phyloP scores from a whole-genome alignment of 2,888 invertebrate species.

The Leuctra nigra region DNA sequence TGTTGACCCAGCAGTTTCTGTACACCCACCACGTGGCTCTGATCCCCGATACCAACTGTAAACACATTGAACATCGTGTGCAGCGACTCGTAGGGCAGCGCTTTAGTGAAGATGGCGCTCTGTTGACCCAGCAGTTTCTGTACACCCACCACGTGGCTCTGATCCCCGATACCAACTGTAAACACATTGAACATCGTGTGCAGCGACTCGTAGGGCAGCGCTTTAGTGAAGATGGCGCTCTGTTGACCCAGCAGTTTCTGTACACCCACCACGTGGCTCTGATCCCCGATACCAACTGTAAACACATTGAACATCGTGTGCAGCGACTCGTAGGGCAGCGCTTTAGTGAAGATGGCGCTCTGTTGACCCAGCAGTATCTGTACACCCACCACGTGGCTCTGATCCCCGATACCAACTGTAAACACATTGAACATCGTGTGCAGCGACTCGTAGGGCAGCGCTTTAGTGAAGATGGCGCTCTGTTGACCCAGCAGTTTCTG shows the following conservation, averaged over 20 bases:
- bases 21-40: not conserved
- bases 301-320: not conserved
- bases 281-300: too few relatives aligned
- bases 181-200: not conserved
- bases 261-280: not conserved
- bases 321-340: slow-evolving; percentile 1
- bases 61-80: not conserved
- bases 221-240: slow-evolving; percentile 3
- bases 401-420: too few relatives aligned
- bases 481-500: slow-evolving; percentile 7
- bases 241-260: slow-evolving; percentile 7
- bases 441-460: slow-evolving; percentile 1
- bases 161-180: too few relatives aligned
- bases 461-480: slow-evolving; percentile 3
- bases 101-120: slow-evolving; percentile 3
- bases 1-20: slow-evolving; percentile 7
- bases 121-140: slow-evolving; percentile 7
- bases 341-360: slow-evolving; percentile 3
- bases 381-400: not conserved
- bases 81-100: slow-evolving; percentile 1
- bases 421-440: not conserved
- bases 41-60: too few relatives aligned
- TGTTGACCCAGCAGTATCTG: slow-evolving; percentile 6
- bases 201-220: slow-evolving; percentile 1
- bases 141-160: not conserved